phyloP scores from a whole-genome alignment of 2,888 invertebrate genomes.

The Meandrusa payeni region DNA sequence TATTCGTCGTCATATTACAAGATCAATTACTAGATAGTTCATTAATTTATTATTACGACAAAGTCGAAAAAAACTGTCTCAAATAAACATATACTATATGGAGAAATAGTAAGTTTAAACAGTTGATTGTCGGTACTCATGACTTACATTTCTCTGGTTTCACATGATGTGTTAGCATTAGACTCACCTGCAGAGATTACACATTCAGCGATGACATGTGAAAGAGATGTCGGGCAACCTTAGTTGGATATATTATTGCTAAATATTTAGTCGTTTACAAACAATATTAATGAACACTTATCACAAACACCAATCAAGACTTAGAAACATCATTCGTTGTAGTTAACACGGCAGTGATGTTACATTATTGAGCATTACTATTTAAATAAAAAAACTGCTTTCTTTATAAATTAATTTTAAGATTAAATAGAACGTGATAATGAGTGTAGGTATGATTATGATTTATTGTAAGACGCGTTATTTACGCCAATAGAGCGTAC shows the following conservation, averaged over 20 bases:
- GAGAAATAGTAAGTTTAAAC: too few relatives aligned
- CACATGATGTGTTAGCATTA: neutral
- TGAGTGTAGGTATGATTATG: too few relatives aligned
- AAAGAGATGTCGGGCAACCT: neutral
- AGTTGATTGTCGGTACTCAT: neutral
- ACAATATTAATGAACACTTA: constrained; percentile 32
- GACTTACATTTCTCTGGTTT: constrained; percentile 17
- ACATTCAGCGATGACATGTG: neutral
- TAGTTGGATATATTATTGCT: neutral
- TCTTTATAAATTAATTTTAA: too few relatives aligned
- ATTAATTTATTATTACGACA: too few relatives aligned
- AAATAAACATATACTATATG: too few relatives aligned
- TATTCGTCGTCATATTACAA: too few relatives aligned
- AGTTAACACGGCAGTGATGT: constrained; percentile 30
- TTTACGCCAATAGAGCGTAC: constrained; percentile 41
- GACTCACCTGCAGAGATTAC: constrained; percentile 19
- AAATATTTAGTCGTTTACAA: neutral
- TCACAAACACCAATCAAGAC: constrained; percentile 51
- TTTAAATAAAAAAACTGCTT: constrained; percentile 32
- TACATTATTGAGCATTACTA: constrained; percentile 20
- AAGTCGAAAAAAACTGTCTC: too few relatives aligned
- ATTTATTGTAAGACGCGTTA: constrained; percentile 40
- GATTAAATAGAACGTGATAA: too few relatives aligned
- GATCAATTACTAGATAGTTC: too few relatives aligned
- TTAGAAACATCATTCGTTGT: constrained; percentile 30